Evolutionary conservation across 2,797 vertebrate genomes (phyloP), one percentile per base, ranked within the genome.

Genomic region (Silurus lanzhouensis): DNA sequence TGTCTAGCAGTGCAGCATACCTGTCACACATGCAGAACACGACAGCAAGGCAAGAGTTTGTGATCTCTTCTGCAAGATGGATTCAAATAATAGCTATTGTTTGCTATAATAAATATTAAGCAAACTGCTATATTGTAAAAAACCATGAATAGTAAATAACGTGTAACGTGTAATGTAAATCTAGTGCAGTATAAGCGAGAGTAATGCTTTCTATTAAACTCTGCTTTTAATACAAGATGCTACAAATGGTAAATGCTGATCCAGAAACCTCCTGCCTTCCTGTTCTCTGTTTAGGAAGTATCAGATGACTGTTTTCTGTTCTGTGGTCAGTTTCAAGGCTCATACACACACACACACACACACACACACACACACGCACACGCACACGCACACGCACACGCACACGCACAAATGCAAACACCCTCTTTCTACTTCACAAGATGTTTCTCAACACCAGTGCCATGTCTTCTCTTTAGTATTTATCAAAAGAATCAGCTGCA

Each of bases 251-350:
- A 27, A n/a, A 74, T n/a, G 31, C 84, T 60, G 60, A 85, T 44
- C 77, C 84, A 81, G 20, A 57, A 63, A 48, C 27, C 52, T 31
- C 15, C 77, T 63, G 77, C 22, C 58, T 52, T 55, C 57, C 75
- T 44, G 55, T 58, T 77, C 55, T 81, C 71, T 58, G 14, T 58
- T 20, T 74, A 68, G 63, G 64, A 75, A 80, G 60, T 48, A 80
- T 80, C 78, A 48, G 61, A 66, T 80, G 44, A 46, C 64, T 64
- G 44, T 48, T 64, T 25, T 64, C 61, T 80, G 61, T 46, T 71
- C 77, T 25, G 58, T 76, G 79, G 80, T 85, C 71, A 85, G 22
- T 58, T 38, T 60, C 44, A 81, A 63, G 48, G 27, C 68, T 81
- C n/a, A 44, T 66, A 52, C 60, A 19, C 60, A 19, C 60, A 22